Base-by-base conservation (phyloP, 2,797 vertebrate genomes). In the Cirrhinus molitorella region DNA sequence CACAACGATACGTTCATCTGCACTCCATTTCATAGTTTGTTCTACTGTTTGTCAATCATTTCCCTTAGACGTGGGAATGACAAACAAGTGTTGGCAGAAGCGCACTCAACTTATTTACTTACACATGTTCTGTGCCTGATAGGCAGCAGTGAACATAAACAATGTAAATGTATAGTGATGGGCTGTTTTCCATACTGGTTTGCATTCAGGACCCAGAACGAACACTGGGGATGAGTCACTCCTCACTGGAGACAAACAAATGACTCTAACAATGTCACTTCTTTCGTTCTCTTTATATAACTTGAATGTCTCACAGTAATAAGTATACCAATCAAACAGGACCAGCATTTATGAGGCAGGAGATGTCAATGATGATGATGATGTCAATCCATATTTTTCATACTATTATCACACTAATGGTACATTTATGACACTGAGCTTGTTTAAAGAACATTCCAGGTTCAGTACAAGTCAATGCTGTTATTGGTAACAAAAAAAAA, bases 101-200 rank as follows among this genome's bases (percentile, higher is more conserved):
- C 23, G 10, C 19, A 49, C 4, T n/a, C 65, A 9, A 49, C 19
- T 13, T 45, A 84, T 82, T 84, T 73, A 53, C 57, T 28, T 73
- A 86, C 12, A 45, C 12, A 47, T 47, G 37, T 25, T n/a, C n/a
- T 47, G 40, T 63, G 25, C 47, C 9, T 28, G 37, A 71, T 19
- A 21, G 4, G 37, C 5, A 63, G 68, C 28, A 63, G 43, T 81
- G 61, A 76, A 61, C 16, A 21, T 70, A 80, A 61, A 61, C 71
- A 86, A 84, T 77, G 72, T 73, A 87, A 85, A 82, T 75, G 47
- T 49, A 31, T 76, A 34, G 51, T 85, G 70, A 79, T 34, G 25
- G 65, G 43, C 68, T 75, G 79, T 66, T 86, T 86, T 86, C 76
- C 85, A 86, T 85, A 81, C 28, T 80, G 49, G 51, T 86, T 84